Evolutionary conservation across 2,797 vertebrate genomes (phyloP), one percentile per base, ranked within the genome.

Genomic region (Oreonectes daqikongensis): DNA sequence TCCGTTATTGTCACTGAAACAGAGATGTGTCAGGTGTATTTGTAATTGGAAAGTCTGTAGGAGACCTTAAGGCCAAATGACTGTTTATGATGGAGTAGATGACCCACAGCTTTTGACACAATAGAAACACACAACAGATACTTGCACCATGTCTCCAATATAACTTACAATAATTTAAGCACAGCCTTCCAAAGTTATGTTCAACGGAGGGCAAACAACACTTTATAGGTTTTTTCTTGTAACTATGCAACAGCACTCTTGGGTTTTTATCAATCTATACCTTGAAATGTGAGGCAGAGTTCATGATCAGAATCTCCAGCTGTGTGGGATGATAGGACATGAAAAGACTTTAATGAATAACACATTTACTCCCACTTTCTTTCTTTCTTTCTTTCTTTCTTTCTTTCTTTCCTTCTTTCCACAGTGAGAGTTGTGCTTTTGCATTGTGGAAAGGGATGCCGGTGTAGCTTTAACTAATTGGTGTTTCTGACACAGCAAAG

Each of bases 271-370:
- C 42, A 67, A 30, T 72, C 63, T 68, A 60, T 71, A 59, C 72
- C 64, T 40, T 77, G 81, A 64, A 60, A 30, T 79, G 82, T 79
- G 77, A 74, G 79, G n/a, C n/a, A n/a, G n/a, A n/a, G n/a, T 60
- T 79, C 72, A 72, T 75, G 61, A 65, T 63, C 80, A 82, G 64
- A 69, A 40, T 72, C 50, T 71, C 71, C 77, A 67, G 68, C 79
- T 77, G 81, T 82, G 81, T 83, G 73, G 66, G 75, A 35, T 76
- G 84, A 85, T 82, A 81, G 79, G 63, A 64, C 73, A 80, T 79
- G 53, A 86, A 71, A 84, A 70, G 57, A 86, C 78, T 55, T 57
- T n/a, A n/a, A n/a, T n/a, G n/a, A n/a, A n/a, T n/a, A n/a, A n/a
- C n/a, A n/a, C n/a, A n/a, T n/a, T n/a, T n/a, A n/a, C n/a, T n/a